Evolutionary conservation across 2,113 vertebrate genomes (phyloP).

Genomic region (Aegotheles bennettii): DNA sequence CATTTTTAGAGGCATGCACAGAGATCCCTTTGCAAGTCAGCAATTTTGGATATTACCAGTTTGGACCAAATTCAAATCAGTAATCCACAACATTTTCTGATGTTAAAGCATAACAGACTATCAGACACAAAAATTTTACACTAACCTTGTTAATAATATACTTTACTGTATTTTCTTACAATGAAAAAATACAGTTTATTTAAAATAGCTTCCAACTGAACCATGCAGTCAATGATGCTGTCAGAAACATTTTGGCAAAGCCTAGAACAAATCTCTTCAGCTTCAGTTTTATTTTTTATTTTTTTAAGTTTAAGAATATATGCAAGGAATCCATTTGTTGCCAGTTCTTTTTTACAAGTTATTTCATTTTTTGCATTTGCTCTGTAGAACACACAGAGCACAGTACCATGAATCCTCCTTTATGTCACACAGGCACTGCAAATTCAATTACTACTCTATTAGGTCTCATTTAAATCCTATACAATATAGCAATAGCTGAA

Average conservation of each 20-base stretch:
- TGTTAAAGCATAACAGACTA: background rate
- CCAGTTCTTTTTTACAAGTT: background rate
- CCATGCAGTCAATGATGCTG: background rate
- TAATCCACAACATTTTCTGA: background rate
- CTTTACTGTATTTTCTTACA: background rate
- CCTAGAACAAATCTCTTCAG: too few relatives aligned
- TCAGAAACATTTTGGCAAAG: background rate
- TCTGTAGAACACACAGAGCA: background rate
- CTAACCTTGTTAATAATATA: background rate
- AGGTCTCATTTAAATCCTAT: conserved; percentile 19
- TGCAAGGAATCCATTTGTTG: background rate
- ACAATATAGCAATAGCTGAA: background rate
- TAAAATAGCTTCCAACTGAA: background rate
- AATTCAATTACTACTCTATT: conserved; percentile 24
- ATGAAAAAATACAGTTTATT: background rate
- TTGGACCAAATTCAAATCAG: background rate
- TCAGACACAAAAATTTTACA: background rate
- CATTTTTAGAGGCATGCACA: background rate
- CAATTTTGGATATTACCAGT: background rate
- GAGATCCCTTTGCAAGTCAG: background rate
- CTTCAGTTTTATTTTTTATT: too few relatives aligned
- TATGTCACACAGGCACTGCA: background rate
- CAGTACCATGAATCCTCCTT: background rate
- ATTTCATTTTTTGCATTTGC: background rate
- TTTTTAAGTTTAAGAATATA: background rate